Percentiles rank a stretch among this genome's conserved stretches.
Conservation (phyloP, 2,888 invertebrate species). For the Caenorhabditis sp. region DNA sequence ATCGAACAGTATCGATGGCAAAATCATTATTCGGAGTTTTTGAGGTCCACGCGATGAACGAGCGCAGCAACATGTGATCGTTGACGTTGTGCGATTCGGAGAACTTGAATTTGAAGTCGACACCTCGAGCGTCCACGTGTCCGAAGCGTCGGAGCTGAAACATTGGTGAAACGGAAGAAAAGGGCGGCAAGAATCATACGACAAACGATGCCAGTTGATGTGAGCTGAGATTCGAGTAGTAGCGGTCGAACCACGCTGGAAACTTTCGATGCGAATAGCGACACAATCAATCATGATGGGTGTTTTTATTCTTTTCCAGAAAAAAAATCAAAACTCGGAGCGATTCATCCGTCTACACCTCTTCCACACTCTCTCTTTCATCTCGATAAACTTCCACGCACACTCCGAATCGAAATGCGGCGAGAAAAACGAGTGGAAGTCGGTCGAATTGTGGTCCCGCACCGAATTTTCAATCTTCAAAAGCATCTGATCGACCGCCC, state of each 20-base stretch:
- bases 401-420: conserved; percentile 36
- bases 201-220: conserved; percentile 18
- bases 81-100: conserved; percentile 35
- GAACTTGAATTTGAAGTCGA: conserved; percentile 39
- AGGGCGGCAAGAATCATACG: too few relatives aligned
- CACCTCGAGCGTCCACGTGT: conserved; percentile 38
- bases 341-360: background rate
- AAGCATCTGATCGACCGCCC: conserved; percentile 32
- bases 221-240: conserved; percentile 23
- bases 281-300: too few relatives aligned
- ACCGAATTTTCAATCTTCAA: conserved; percentile 22
- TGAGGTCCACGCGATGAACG: conserved; percentile 37
- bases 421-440: conserved; percentile 25
- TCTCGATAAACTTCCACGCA: conserved; percentile 37
- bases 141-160: conserved; percentile 43
- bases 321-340: conserved; percentile 4
- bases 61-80: conserved; percentile 21
- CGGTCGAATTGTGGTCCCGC: background rate
- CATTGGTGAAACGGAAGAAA: background rate
- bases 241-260: conserved; percentile 44
- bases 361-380: conserved; percentile 4
- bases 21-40: conserved; percentile 10
- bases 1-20: conserved; percentile 36
- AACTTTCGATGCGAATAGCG: too few relatives aligned
- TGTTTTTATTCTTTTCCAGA: too few relatives aligned